Base-by-base conservation (phyloP, 1,140 invertebrate genomes). In the Papilio xuthus region DNA sequence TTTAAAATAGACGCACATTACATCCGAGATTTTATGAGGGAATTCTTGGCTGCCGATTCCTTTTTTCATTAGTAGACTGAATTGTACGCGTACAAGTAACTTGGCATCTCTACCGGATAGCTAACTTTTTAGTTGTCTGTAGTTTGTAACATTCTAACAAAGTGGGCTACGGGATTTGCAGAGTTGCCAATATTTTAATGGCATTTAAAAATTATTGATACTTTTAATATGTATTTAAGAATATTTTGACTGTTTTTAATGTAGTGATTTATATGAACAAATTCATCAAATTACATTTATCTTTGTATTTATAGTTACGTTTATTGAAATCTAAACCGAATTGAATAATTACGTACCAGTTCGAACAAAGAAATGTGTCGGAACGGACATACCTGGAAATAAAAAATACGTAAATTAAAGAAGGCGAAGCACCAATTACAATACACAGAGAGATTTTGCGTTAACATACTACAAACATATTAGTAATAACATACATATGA, bases 1-100 rank as follows among this genome's bases (percentile, higher is more conserved):
- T 32, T 56, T 75, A 53, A 75, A 75, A 75, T 75, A 75, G 73
- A 75, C 73, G 44, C 41, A 75, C 73, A 53, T 75, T 50, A 53
- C 28, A 53, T 50, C 9, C 44, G 20, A 73, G 26, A 75, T 60
- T 75, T 75, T 53, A 75, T 75, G 73, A 56, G 73, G 26, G 72
- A 53, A 75, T 53, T 75, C 50, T 75, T 75, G 73, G 73, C 73
- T 50, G 47, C 50, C 73, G 50, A 60, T 75, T 32, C 7, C 8
- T 56, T 75, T 75, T 56, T 75, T 75, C 73, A 75, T 20, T 75
- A 56, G 47, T 37, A 75, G 72, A 56, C 50, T 28, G 26, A 67
- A 67, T 32, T 28, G 60, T 75, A 75, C 28, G 44, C 26, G 50
- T 53, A 37, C 60, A 67, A 28, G 26, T 67, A 67, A 67, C 60